Evolutionary conservation across 2,888 invertebrate species (phyloP), one percentile per base, ranked within the genome.

Genomic region (Rhaphigaster nebulosa): DNA sequence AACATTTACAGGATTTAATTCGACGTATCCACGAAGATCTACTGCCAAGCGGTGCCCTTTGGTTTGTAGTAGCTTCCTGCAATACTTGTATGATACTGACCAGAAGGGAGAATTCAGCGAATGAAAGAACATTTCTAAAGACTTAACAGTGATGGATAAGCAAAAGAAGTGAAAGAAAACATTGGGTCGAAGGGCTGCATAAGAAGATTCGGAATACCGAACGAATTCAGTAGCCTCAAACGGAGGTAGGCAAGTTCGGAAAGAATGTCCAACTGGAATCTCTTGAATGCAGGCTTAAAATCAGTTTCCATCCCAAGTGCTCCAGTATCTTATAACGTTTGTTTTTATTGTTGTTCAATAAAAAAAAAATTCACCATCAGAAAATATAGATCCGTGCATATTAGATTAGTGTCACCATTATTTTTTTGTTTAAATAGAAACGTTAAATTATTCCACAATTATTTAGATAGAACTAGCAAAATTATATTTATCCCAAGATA

Each of bases 191-290:
- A 80, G 41, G n/a, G 6, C 26, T 45, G 45, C 45, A 84, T 84
- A 84, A 84, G n/a, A 84, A 41, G 45, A 45, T 45, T 45, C 45
- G 41, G 84, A 84, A 84, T 84, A 84, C 84, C 84, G 84, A 15
- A 84, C 84, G 84, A 84, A 84, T 84, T 84, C 84, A 84, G 41
- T 41, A 84, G 84, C 84, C 41, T n/a, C 34, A 84, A 45, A 45
- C 45, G 41, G 45, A 84, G 84, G 84, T 45, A 45, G 45, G 84
- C 41, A n/a, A 84, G 84, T 45, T 41, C 23, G 45, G 84, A 84
- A 84, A 84, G 84, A 84, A 84, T 84, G 84, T 45, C 41, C 45
- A 5, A 26, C 4, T n/a, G 84, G 84, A 41, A 84, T 84, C 84
- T 45, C 41, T n/a, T n/a, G 84, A 84, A 84, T 84, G 84, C 84